phyloP scores from a whole-genome alignment of 2,888 invertebrate genomes.

The Perizoma affinitatum region DNA sequence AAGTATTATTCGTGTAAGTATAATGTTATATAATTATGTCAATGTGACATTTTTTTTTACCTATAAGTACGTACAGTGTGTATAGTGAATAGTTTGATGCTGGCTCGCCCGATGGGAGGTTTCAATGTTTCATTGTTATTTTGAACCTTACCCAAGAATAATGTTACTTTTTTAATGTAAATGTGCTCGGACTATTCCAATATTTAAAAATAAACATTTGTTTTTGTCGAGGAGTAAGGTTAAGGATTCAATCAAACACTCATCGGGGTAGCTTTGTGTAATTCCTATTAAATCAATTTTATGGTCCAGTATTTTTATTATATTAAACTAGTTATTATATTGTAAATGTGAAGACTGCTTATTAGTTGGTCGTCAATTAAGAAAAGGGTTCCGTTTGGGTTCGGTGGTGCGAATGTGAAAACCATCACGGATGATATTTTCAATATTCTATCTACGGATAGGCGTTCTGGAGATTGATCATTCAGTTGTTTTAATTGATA shows the following conservation, averaged over 20 bases:
- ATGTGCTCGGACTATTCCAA: constrained; percentile 6
- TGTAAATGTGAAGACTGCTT: constrained; percentile 78
- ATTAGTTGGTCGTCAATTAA: constrained; percentile 79
- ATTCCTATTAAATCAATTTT: constrained; percentile 78
- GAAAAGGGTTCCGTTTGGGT: constrained; percentile 49
- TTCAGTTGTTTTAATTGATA: too few species aligned
- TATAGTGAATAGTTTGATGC: constrained; percentile 28
- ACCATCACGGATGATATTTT: not conserved
- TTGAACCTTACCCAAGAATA: constrained; percentile 7
- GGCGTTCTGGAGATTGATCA: too few species aligned
- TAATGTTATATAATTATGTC: constrained; percentile 13
- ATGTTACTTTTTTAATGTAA: constrained; percentile 16
- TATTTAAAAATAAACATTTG: constrained; percentile 16
- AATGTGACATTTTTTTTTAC: constrained; percentile 21
- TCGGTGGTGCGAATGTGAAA: constrained; percentile 43
- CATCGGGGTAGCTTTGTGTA: constrained; percentile 45
- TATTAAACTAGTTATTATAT: constrained; percentile 60
- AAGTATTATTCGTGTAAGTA: constrained; percentile 31
- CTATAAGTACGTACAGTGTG: constrained; percentile 25
- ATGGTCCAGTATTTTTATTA: constrained; percentile 81
- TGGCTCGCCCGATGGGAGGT: constrained; percentile 22
- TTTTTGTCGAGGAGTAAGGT: constrained; percentile 36
- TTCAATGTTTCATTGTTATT: constrained; percentile 17
- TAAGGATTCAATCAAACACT: constrained; percentile 44
- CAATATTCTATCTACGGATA: constrained; percentile 4